Conservation (phyloP, 2,888 invertebrate genomes). For the Ophraella communa region DNA sequence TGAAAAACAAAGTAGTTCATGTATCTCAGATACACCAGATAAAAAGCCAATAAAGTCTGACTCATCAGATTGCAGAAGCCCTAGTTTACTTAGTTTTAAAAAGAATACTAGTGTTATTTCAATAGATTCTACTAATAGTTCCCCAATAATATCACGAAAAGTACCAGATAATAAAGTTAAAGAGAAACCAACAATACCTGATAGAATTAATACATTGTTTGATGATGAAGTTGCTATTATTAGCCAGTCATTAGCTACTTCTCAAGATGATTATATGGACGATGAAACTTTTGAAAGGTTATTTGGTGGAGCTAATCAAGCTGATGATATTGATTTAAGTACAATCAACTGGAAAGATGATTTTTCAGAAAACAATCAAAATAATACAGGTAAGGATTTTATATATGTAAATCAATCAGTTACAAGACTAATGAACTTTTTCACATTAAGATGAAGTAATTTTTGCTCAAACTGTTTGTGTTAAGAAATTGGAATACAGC, state of each 20-base stretch:
- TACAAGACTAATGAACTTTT: background rate
- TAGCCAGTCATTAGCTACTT: constrained; percentile 39
- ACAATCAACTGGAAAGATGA: constrained; percentile 40
- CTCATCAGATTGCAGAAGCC: constrained; percentile 24
- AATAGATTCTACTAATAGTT: constrained; percentile 28
- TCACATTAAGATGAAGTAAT: too few relatives aligned
- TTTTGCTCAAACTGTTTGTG: too few relatives aligned
- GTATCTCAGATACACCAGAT: background rate
- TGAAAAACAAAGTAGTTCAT: background rate
- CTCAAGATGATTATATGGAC: constrained; percentile 49
- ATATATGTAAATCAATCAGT: background rate
- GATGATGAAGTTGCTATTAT: constrained; percentile 33
- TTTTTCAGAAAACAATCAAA: constrained; percentile 12
- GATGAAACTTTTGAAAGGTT: constrained; percentile 49
- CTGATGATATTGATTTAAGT: constrained; percentile 33
- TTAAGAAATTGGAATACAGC: too few relatives aligned
- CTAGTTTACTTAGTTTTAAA: constrained; percentile 16
- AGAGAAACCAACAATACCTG: background rate
- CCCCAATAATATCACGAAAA: background rate
- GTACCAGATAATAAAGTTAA: background rate
- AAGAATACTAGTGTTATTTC: constrained; percentile 24
- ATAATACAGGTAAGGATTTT: background rate
- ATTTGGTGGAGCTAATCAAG: constrained; percentile 34
- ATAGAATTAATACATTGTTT: background rate
- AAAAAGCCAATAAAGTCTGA: constrained; percentile 34